Evolutionary conservation across 2,797 vertebrate genomes (phyloP).

Genomic region (Geotrypetes seraphini): DNA sequence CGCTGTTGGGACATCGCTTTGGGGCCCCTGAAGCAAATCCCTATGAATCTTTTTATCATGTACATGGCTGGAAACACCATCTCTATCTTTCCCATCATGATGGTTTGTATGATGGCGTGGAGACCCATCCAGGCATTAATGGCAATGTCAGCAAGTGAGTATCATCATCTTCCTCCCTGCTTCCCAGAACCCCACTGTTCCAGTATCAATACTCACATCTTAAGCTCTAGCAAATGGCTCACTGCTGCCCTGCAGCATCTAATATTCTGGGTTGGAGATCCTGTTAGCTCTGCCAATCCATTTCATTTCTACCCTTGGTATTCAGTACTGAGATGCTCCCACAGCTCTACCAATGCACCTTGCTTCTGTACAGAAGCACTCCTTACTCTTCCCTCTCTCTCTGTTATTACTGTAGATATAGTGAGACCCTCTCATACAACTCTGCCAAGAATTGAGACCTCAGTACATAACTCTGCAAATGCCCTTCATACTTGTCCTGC

Average conservation of each 20-base stretch:
- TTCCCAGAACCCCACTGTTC: too few relatives aligned
- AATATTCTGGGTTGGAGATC: too few relatives aligned
- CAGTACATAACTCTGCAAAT: accelerated
- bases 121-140: slow-evolving; percentile 92
- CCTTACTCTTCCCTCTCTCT: too few relatives aligned
- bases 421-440: neutral
- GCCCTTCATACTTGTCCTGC: accelerated
- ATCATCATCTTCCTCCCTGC: neutral
- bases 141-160: slow-evolving; percentile 93
- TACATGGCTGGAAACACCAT: slow-evolving; percentile 98
- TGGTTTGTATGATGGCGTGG: slow-evolving; percentile 99
- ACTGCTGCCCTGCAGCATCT: neutral
- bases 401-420: too few relatives aligned
- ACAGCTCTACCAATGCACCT: too few relatives aligned
- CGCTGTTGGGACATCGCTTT: slow-evolving; percentile 94
- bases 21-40: slow-evolving; percentile 91
- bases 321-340: neutral
- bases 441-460: too few relatives aligned
- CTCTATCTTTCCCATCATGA: slow-evolving; percentile 98
- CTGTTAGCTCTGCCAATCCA: too few relatives aligned
- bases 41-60: slow-evolving; percentile 98
- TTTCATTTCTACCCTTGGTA: neutral
- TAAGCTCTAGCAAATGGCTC: neutral
- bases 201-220: too few relatives aligned
- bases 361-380: neutral